A percentile compares a stretch with the other conserved stretches of the same genome.
Evolutionary conservation across 2,888 invertebrate species (phyloP).

Genomic region (Rhingia campestris): DNA sequence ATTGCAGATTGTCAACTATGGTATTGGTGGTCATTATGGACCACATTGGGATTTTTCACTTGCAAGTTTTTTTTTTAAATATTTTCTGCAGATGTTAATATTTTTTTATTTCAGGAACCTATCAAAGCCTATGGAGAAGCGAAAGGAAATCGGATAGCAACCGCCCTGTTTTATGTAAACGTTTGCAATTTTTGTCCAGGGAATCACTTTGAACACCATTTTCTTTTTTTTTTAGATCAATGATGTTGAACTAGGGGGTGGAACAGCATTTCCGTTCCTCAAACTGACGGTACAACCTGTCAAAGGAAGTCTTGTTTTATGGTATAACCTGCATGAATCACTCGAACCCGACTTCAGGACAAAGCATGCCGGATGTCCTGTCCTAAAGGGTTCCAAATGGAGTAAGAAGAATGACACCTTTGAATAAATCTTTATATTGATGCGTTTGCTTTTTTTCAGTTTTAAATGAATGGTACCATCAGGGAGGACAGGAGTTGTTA

Average conservation of each 20-base stretch:
- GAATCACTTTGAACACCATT: background rate
- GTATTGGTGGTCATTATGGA: conserved; percentile 75
- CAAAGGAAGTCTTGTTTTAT: conserved; percentile 94
- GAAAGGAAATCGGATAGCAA: conserved; percentile 74
- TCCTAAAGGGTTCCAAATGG: conserved; percentile 97
- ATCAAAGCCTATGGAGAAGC: conserved; percentile 6
- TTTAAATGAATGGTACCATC: conserved; percentile 94
- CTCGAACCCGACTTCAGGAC: conserved; percentile 95
- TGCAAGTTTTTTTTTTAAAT: conserved; percentile 31
- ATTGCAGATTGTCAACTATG: conserved; percentile 75
- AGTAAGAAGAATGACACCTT: conserved; percentile 84
- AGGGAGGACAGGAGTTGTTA: conserved; percentile 90
- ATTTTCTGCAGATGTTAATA: background rate
- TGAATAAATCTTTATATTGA: background rate
- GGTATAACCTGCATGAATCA: conserved; percentile 94
- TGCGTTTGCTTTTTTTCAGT: conserved; percentile 83
- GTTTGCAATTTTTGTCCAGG: too few species aligned
- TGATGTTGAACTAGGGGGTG: conserved; percentile 89
- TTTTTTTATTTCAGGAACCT: conserved; percentile 35
- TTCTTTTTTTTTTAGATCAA: conserved; percentile 68
- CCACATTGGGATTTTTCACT: conserved; percentile 74
- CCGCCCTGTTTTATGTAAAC: conserved; percentile 75
- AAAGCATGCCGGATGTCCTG: conserved; percentile 96
- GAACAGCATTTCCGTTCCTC: conserved; percentile 95
- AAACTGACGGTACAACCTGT: conserved; percentile 92